A percentile compares a stretch with the other conserved stretches of the same genome.
These are phyloP conservation scores for Caenorhabditis remanei DNA, from an alignment of 1,140 invertebrate species.

Conservation along the genomic window DNA sequence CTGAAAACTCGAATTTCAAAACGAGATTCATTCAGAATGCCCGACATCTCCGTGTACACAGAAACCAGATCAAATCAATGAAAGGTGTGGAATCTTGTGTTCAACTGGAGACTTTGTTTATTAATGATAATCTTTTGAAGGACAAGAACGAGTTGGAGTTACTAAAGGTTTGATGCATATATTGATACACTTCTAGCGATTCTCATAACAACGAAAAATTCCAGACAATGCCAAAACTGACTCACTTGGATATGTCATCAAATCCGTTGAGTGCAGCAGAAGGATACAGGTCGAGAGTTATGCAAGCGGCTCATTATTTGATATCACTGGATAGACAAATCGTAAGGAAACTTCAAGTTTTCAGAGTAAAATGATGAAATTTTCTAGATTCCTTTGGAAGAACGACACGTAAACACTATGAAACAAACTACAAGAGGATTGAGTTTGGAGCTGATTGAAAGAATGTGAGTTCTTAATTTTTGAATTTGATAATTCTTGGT, in stretches of 20 bases:
- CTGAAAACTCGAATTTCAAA: no score
- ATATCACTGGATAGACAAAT: conserved; percentile 37
- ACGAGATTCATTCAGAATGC: neutral
- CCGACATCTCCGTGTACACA: conserved; percentile 8
- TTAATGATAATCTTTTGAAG: conserved; percentile 21
- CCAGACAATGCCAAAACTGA: conserved; percentile 4
- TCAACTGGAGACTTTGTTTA: conserved; percentile 21
- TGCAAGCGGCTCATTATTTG: conserved; percentile 9
- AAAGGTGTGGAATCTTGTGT: conserved; percentile 23
- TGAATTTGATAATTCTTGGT: neutral
- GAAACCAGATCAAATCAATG: conserved; percentile 41
- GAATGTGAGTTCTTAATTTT: neutral
- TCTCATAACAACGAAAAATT: neutral
- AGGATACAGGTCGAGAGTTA: conserved; percentile 15
- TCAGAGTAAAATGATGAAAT: neutral
- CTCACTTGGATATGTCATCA: conserved; percentile 9
- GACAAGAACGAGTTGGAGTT: conserved; percentile 29
- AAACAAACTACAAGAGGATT: conserved; percentile 43
- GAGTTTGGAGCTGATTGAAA: conserved; percentile 32
- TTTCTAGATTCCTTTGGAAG: conserved; percentile 48
- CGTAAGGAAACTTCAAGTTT: neutral
- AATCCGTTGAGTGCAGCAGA: conserved; percentile 3
- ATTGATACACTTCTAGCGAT: neutral
- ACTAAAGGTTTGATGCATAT: neutral
- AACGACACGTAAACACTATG: conserved; percentile 26